Conservation (phyloP, 2,888 invertebrate species). For the Cetonia aurata region DNA sequence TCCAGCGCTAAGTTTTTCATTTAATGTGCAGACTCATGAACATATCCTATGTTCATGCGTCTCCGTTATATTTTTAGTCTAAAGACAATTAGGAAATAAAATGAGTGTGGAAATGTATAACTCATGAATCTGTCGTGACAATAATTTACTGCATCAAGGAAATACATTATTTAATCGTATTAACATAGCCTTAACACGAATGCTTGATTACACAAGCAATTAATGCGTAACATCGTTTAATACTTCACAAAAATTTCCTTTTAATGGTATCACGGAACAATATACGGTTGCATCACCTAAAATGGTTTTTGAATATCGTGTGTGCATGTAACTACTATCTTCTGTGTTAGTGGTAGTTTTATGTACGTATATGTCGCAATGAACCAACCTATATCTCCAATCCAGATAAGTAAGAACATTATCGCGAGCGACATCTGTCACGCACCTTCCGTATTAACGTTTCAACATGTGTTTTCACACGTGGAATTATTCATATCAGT, state of each 20-base stretch:
- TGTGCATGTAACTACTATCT: neutral
- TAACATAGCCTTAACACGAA: constrained; percentile 7
- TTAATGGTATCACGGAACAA: constrained; percentile 43
- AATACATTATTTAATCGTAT: neutral
- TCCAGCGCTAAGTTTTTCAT: no score
- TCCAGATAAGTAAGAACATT: constrained; percentile 49
- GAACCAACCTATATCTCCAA: constrained; percentile 52
- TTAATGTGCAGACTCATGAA: no score
- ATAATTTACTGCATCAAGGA: neutral
- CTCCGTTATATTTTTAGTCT: no score
- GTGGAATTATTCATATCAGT: constrained; percentile 62
- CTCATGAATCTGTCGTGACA: neutral
- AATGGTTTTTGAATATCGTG: constrained; percentile 54
- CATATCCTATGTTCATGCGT: no score
- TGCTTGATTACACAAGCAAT: constrained; percentile 34
- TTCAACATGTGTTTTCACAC: constrained; percentile 63
- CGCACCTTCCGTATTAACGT: constrained; percentile 64
- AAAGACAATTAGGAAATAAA: no score
- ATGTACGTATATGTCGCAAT: constrained; percentile 47
- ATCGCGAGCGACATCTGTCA: constrained; percentile 62
- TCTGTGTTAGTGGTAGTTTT: constrained; percentile 11
- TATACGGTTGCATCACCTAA: constrained; percentile 41
- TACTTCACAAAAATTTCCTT: constrained; percentile 43
- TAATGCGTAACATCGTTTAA: constrained; percentile 42
- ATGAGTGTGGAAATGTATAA: neutral